phyloP scores from a whole-genome alignment of 1,140 invertebrate genomes.

The Atta cephalotes region DNA sequence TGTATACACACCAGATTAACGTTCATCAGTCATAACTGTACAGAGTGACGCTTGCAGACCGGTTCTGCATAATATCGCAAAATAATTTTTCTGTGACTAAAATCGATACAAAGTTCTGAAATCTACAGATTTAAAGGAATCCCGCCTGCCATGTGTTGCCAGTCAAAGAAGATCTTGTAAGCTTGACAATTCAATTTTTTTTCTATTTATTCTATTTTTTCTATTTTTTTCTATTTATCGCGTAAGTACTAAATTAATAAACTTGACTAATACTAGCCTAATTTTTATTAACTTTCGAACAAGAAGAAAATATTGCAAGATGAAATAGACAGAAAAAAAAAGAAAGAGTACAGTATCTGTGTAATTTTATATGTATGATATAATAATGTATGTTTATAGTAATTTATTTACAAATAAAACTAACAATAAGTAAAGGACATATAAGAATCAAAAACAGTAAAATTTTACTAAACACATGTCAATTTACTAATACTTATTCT shows the following conservation, averaged over 20 bases:
- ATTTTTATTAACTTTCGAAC: background rate
- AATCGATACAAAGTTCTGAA: constrained; percentile 27
- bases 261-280: background rate
- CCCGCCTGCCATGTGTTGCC: constrained; percentile 12
- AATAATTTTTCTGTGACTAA: background rate
- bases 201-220: background rate
- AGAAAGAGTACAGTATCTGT: background rate
- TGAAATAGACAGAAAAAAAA: background rate
- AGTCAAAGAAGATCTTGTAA: constrained; percentile 13
- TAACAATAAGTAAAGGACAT: too few relatives aligned
- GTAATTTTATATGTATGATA: background rate
- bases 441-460: too few relatives aligned
- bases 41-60: constrained; percentile 5
- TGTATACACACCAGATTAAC: constrained; percentile 34
- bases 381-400: background rate
- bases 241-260: background rate
- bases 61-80: constrained; percentile 16
- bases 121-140: constrained; percentile 14
- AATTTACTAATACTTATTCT: too few relatives aligned
- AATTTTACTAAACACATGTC: too few relatives aligned
- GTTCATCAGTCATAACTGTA: constrained; percentile 25
- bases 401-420: too few relatives aligned
- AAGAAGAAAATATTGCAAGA: background rate
- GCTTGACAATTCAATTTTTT: constrained; percentile 3
- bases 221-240: background rate